Base-by-base conservation (phyloP, 2,888 invertebrate species). In the Xanthia icteritia region DNA sequence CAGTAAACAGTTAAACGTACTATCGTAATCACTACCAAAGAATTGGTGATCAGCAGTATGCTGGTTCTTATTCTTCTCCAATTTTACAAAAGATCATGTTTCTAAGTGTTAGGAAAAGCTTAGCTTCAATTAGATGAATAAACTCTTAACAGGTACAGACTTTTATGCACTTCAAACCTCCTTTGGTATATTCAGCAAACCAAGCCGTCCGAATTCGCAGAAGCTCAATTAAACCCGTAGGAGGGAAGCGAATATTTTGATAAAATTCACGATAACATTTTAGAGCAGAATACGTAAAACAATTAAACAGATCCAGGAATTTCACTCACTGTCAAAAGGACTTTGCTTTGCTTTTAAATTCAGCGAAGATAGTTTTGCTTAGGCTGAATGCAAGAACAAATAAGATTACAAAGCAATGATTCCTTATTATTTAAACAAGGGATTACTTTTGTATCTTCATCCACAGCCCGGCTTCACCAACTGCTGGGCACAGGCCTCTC, bases 151-250 rank as follows among this genome's bases (percentile, higher is more conserved):
- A 36, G 1, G 2, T 66, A 67, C n/a, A 31, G 17, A 36, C 6
- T 27, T 63, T 39, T 42, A 27, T 51, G n/a, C 17, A 75, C 51
- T 64, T 39, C 27, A 58, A 68, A 64, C 31, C 27, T 63, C 36
- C 23, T 68, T 72, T 20, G 23, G 67, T 42, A 60, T n/a, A 9
- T 63, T 54, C 58, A 51, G 15, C 36, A 77, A 72, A 61, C 51
- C 58, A 61, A 66, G 61, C 65, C 68, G n/a, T 51, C 20, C 42
- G 13, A 77, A 70, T 76, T 70, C 48, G 27, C 31, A 70, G 39
- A 70, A 70, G 65, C 76, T 70, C 72, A 83, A 70, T 84, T 76
- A 73, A 76, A 42, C 66, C n/a, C 42, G 73, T 42, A 27, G 27
- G 27, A 69, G 42, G 15, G 56, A 63, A 64, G 63, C 63, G 73